These are phyloP conservation scores for Drosophila colorata DNA, from an alignment of 2,888 invertebrate species.

Conservation along the genomic window DNA sequence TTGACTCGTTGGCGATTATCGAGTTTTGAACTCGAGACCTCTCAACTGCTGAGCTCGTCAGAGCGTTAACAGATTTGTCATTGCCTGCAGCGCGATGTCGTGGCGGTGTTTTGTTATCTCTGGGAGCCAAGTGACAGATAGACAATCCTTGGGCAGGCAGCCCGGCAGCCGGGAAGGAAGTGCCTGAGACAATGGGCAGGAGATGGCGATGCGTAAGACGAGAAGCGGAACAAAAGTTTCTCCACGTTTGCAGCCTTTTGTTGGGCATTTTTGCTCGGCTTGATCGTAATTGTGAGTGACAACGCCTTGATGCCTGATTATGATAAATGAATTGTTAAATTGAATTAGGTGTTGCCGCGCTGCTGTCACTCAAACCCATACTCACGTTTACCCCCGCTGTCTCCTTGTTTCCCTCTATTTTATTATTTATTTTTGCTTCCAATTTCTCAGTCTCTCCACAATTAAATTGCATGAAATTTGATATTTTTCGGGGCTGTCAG, in stretches of 20 bases:
- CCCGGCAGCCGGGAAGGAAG: constrained; percentile 45
- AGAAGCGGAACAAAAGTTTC: constrained; percentile 63
- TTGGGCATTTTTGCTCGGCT: constrained; percentile 28
- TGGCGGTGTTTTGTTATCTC: constrained; percentile 35
- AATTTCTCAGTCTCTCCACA: constrained; percentile 65
- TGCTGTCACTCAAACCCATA: constrained; percentile 76
- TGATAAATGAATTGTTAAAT: constrained; percentile 83
- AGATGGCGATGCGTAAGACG: constrained; percentile 56
- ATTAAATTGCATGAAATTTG: constrained; percentile 82
- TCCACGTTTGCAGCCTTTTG: constrained; percentile 42
- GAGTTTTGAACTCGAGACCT: constrained; percentile 50
- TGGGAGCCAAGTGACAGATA: constrained; percentile 75
- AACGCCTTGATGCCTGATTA: constrained; percentile 81
- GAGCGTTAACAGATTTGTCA: constrained; percentile 44
- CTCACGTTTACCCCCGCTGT: constrained; percentile 52
- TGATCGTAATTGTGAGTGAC: constrained; percentile 81
- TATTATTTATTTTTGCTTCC: constrained; percentile 35
- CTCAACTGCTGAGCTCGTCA: constrained; percentile 43
- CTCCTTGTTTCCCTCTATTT: constrained; percentile 10
- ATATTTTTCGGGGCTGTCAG: constrained; percentile 73
- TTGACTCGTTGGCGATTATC: constrained; percentile 15
- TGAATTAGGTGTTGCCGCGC: constrained; percentile 81
- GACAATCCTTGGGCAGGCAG: constrained; percentile 58
- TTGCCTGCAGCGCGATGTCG: constrained; percentile 41
- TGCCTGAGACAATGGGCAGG: constrained; percentile 46